Base-by-base conservation (phyloP, 2,888 invertebrate genomes). In the Branchipolynoe longqiensis region DNA sequence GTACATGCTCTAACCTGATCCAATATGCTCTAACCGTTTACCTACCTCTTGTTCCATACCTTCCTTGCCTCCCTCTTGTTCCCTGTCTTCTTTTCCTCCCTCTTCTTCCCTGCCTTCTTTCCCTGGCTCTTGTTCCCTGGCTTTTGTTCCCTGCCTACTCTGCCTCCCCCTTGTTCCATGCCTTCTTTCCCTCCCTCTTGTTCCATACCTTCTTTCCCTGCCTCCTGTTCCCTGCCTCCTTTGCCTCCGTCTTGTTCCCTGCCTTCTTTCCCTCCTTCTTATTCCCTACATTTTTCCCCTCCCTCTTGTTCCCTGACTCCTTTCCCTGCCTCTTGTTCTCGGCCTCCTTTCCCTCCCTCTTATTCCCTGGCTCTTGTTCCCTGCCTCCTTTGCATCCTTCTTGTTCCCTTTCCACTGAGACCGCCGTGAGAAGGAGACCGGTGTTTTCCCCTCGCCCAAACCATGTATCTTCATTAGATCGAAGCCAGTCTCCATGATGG, bases 401-500 rank as follows among this genome's bases (percentile, higher is more conserved):
- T n/a, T n/a, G n/a, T 62, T 62, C 28, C 69, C 69, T 33, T 69
- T 69, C 69, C 69, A 69, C 69, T 69, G 33, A 69, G 1, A 69
- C 14, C 12, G 36, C 22, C n/a, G n/a, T n/a, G n/a, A n/a, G n/a
- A 69, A 69, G 69, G 69, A 38, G 69, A 69, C 36, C 38, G 3
- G 69, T 69, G 36, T 69, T 69, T 69, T 69, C 18, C n/a, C n/a
- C n/a, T n/a, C 38, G 14, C 6, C 1, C 69, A 69, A 33, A 36
- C 69, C 38, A 36, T 69, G 69, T 69, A 69, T 69, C 69, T 36
- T 69, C 69, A 69, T 69, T 69, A 69, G 22, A 69, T 62, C 28
- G 1, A n/a, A 33, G 36, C 33, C 69, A 3, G 69, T 8, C 48
- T 18, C 69, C 69, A 69, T 69, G 69, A 69, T 69, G 69, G 69